These are phyloP conservation scores for Danio choprae DNA, from an alignment of 2,797 vertebrate species.

Conservation along the genomic window DNA sequence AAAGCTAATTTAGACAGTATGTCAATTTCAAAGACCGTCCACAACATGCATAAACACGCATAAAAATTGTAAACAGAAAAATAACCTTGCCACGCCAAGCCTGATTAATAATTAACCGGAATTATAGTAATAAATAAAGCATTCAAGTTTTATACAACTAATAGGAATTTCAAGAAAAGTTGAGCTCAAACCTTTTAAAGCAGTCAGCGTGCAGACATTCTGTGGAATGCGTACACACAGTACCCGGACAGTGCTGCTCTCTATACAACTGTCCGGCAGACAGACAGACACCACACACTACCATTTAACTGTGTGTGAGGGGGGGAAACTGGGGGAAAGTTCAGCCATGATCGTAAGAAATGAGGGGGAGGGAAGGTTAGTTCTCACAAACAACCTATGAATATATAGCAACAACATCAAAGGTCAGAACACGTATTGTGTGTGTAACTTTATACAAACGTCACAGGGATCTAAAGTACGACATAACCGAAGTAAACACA, in stretches of 20 bases:
- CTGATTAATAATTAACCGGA: neutral
- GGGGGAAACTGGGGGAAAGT: conserved; percentile 31
- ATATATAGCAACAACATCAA: conserved; percentile 18
- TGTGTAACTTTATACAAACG: neutral
- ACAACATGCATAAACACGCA: neutral
- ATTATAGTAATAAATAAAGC: neutral
- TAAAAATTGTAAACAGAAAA: conserved; percentile 1
- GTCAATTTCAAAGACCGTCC: neutral
- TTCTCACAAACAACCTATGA: conserved; percentile 29
- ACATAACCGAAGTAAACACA: neutral
- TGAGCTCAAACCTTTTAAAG: conserved; percentile 10
- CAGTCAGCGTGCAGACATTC: neutral
- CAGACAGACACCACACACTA: neutral
- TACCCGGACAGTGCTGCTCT: neutral
- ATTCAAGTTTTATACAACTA: neutral
- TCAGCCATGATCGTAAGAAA: conserved; percentile 23
- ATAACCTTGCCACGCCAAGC: neutral
- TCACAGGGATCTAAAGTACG: neutral
- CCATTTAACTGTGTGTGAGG: neutral
- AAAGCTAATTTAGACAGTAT: too few species aligned
- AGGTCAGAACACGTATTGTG: conserved; percentile 13
- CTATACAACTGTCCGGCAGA: conserved; percentile 8
- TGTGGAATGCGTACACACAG: neutral
- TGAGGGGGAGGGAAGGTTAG: neutral
- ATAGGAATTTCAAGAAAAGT: neutral